A percentile compares a stretch with the other conserved stretches of the same genome.
These are phyloP conservation scores for Gambusia holbrooki DNA, from an alignment of 2,113 vertebrate species.

Conservation along the genomic window DNA sequence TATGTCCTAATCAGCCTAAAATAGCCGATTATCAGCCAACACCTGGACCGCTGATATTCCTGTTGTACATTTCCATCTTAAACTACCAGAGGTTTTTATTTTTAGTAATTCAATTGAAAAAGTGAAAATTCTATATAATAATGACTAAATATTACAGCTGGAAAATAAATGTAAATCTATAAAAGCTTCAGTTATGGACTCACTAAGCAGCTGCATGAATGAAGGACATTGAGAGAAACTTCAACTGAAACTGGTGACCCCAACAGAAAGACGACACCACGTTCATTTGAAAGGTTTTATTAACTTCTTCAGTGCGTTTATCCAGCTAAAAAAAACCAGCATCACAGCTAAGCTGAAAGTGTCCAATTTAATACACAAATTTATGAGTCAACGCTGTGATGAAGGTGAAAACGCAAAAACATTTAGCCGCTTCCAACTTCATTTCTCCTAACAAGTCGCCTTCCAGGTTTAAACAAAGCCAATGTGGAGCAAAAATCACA, in stretches of 20 bases:
- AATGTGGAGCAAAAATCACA: slow-evolving; percentile 72
- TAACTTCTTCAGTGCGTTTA: slow-evolving; percentile 65
- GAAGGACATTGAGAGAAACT: too few species aligned
- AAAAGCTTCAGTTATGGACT: too few species aligned
- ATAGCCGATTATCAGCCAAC: too few species aligned
- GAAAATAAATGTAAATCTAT: too few species aligned
- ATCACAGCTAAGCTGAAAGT: slow-evolving; percentile 43
- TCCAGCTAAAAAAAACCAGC: slow-evolving; percentile 42
- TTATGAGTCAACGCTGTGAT: slow-evolving; percentile 32
- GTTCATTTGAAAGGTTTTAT: slow-evolving; percentile 63
- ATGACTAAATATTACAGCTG: too few species aligned
- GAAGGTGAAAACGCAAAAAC: slow-evolving; percentile 25
- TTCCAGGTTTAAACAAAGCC: slow-evolving; percentile 52
- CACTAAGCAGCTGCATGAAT: too few species aligned
- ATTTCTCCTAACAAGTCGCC: slow-evolving; percentile 23
- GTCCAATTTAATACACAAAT: slow-evolving; percentile 61
- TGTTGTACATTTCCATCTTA: too few species aligned
- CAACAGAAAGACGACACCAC: slow-evolving; percentile 24
- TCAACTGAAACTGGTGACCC: background rate
- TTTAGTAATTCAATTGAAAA: too few species aligned
- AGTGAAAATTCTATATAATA: too few species aligned
- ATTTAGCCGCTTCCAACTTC: slow-evolving; percentile 20
- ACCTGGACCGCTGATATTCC: too few species aligned
- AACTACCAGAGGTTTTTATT: too few species aligned
- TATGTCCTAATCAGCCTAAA: too few species aligned